Conservation (phyloP, 1,140 invertebrate genomes). For the Pachyrhynchus sulphureomaculatus region DNA sequence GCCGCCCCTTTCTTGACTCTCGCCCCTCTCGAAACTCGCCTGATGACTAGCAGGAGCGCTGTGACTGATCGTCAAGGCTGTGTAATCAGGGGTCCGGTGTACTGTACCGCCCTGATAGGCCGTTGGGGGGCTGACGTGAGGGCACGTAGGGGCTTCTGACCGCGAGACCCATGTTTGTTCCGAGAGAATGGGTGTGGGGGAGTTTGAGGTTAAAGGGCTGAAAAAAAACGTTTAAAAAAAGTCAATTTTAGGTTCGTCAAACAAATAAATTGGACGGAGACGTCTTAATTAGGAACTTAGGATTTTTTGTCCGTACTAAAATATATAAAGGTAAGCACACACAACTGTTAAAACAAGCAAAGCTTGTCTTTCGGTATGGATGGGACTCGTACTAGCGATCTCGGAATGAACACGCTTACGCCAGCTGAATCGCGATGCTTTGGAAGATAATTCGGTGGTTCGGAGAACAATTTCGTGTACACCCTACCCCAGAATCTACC, state of each 20-base stretch:
- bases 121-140: slow-evolving; percentile 12
- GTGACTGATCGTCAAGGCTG: slow-evolving; percentile 48
- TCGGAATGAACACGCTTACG: too few relatives aligned
- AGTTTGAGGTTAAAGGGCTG: slow-evolving; percentile 58
- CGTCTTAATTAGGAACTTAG: background rate
- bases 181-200: slow-evolving; percentile 50
- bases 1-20: slow-evolving; percentile 42
- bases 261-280: background rate
- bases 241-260: background rate
- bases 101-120: slow-evolving; percentile 4
- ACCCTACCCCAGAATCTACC: too few relatives aligned
- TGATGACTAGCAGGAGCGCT: slow-evolving; percentile 49
- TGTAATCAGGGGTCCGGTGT: slow-evolving; percentile 37
- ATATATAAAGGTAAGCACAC: too few relatives aligned
- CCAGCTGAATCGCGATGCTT: too few relatives aligned
- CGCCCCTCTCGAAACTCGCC: slow-evolving; percentile 49
- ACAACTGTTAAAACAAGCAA: too few relatives aligned
- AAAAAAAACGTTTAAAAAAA: slow-evolving; percentile 42
- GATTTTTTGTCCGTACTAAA: too few relatives aligned
- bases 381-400: too few relatives aligned
- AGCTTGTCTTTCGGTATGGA: too few relatives aligned
- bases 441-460: too few relatives aligned
- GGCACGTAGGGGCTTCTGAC: slow-evolving; percentile 41
- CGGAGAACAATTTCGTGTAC: too few relatives aligned
- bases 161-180: slow-evolving; percentile 49